phyloP scores from a whole-genome alignment of 2,888 invertebrate genomes.

The Diogma glabrata region DNA sequence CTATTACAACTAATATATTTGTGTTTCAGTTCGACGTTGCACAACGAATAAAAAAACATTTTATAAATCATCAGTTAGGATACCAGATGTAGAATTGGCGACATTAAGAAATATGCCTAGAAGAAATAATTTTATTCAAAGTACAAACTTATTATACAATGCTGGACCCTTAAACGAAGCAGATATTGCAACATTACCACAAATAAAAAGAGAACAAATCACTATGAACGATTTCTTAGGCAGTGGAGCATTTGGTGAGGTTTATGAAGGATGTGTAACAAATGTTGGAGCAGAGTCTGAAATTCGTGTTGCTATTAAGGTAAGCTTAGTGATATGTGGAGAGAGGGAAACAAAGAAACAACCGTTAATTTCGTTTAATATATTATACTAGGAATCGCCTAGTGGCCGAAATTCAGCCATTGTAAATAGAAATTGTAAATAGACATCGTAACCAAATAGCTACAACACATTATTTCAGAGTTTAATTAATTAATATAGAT shows the following conservation, averaged over 20 bases:
- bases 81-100: slow-evolving; percentile 74
- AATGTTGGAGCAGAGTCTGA: slow-evolving; percentile 50
- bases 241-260: slow-evolving; percentile 95
- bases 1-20: slow-evolving; percentile 36
- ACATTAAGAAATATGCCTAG: slow-evolving; percentile 70
- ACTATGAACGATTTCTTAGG: slow-evolving; percentile 81
- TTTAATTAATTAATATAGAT: too few relatives aligned
- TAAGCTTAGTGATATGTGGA: too few relatives aligned
- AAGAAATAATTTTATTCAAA: slow-evolving; percentile 59
- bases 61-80: slow-evolving; percentile 41
- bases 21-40: slow-evolving; percentile 40
- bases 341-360: too few relatives aligned
- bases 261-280: slow-evolving; percentile 81
- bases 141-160: slow-evolving; percentile 72
- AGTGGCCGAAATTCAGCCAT: too few relatives aligned
- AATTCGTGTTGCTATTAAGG: slow-evolving; percentile 86
- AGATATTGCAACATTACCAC: slow-evolving; percentile 70
- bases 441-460: too few relatives aligned
- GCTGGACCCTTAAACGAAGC: slow-evolving; percentile 54
- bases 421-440: too few relatives aligned
- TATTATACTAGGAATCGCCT: too few relatives aligned
- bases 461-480: too few relatives aligned
- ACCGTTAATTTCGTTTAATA: neutral
- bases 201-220: slow-evolving; percentile 77
- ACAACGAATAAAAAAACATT: slow-evolving; percentile 58